Conservation (phyloP, 1,140 invertebrate genomes). For the Teleogryllus occipitalis region DNA sequence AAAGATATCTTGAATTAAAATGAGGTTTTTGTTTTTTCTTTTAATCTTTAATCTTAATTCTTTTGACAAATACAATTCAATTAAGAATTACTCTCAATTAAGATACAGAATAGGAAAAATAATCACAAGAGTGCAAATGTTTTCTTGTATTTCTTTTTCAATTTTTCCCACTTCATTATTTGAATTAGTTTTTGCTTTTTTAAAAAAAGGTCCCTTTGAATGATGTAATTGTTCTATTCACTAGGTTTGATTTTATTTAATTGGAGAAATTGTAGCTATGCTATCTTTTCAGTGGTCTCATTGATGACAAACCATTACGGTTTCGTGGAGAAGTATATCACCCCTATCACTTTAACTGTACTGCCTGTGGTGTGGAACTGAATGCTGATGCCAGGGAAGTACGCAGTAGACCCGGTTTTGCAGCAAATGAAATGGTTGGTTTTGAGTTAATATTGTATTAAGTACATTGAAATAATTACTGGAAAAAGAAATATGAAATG, state of each 20-base stretch:
- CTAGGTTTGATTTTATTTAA: neutral
- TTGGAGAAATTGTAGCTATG: slow-evolving; percentile 14
- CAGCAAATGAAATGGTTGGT: slow-evolving; percentile 76
- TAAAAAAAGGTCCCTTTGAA: too few species aligned
- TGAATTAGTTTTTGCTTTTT: too few species aligned
- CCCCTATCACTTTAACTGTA: slow-evolving; percentile 98
- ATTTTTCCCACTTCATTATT: too few species aligned
- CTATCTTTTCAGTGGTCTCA: slow-evolving; percentile 63
- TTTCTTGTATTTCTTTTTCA: too few species aligned
- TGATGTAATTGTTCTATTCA: neutral
- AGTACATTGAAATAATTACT: too few species aligned
- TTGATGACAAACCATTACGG: slow-evolving; percentile 92
- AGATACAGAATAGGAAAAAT: too few species aligned
- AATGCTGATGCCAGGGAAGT: slow-evolving; percentile 91
- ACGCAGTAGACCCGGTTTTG: slow-evolving; percentile 77
- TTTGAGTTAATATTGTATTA: neutral
- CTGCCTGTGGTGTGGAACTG: slow-evolving; percentile 75
- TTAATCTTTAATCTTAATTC: too few species aligned
- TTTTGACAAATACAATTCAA: too few species aligned
- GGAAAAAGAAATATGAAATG: neutral
- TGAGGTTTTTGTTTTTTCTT: too few species aligned
- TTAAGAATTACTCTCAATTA: too few species aligned
- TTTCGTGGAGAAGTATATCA: slow-evolving; percentile 97
- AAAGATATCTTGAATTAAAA: too few species aligned
- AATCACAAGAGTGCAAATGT: too few species aligned